phyloP scores from a whole-genome alignment of 2,113 vertebrate genomes.

The Laticauda laticaudata region DNA sequence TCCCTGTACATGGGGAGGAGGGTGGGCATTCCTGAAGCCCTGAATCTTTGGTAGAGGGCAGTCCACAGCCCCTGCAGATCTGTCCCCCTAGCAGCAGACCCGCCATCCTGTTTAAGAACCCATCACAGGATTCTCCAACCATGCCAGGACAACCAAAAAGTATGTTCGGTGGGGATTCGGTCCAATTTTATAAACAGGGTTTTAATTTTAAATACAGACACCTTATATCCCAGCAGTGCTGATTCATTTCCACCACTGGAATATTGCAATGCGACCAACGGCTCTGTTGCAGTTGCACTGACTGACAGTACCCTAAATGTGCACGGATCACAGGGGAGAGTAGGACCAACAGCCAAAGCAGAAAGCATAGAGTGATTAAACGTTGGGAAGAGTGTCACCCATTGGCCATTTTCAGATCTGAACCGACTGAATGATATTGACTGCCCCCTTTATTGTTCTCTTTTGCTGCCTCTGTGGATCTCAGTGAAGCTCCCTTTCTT shows the following conservation, averaged over 20 bases:
- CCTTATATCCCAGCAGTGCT: background rate
- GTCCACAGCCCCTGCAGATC: background rate
- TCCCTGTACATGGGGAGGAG: constrained; percentile 63
- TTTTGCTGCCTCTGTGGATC: background rate
- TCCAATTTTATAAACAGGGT: background rate
- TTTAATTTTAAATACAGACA: background rate
- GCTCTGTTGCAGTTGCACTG: background rate
- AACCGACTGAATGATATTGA: background rate
- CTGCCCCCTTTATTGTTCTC: background rate
- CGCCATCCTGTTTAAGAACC: background rate
- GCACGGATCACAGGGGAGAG: background rate
- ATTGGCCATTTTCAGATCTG: background rate
- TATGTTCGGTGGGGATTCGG: background rate
- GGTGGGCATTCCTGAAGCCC: constrained; percentile 73
- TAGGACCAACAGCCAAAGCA: background rate
- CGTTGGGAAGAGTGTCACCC: background rate
- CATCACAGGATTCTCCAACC: background rate
- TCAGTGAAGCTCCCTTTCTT: background rate
- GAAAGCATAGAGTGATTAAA: background rate
- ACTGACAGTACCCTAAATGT: background rate
- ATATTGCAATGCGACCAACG: background rate
- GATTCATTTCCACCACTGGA: background rate
- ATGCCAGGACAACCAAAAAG: background rate
- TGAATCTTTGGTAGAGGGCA: constrained; percentile 55
- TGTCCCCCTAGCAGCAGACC: background rate